Conservation (phyloP, 1,140 invertebrate genomes). For the Aleiodes sp. region DNA sequence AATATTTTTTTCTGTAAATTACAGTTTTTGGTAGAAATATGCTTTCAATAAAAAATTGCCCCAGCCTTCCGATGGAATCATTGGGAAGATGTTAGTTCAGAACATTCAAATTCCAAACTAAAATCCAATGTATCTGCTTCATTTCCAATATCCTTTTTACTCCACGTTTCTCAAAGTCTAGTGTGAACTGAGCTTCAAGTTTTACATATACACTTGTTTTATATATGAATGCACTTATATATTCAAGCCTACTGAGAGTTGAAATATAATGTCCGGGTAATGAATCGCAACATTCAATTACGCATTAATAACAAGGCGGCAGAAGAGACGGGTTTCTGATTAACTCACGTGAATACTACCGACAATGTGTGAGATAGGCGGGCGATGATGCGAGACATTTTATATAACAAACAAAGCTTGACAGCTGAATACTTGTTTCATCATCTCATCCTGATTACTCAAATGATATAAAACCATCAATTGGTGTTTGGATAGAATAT, state of each 20-base stretch:
- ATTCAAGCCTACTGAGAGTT: conserved; percentile 20
- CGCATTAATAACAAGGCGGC: conserved; percentile 53
- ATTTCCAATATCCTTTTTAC: neutral
- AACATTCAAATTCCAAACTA: too few species aligned
- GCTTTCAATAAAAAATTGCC: too few species aligned
- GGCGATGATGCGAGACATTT: conserved; percentile 38
- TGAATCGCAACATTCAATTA: conserved; percentile 53
- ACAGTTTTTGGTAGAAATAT: too few species aligned
- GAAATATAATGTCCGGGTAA: conserved; percentile 48
- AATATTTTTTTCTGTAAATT: too few species aligned
- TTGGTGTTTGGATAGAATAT: too few species aligned
- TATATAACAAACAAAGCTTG: conserved; percentile 14
- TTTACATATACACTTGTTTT: neutral
- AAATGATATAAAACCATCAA: too few species aligned
- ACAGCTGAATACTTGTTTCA: neutral
- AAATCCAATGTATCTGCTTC: too few species aligned
- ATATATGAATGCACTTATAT: neutral
- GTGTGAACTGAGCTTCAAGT: conserved; percentile 27
- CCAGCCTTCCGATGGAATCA: too few species aligned
- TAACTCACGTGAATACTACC: conserved; percentile 39
- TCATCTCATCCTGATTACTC: neutral
- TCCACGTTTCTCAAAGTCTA: neutral
- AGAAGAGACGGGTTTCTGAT: conserved; percentile 40
- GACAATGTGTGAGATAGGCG: neutral
- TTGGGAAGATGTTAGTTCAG: too few species aligned